Evolutionary conservation across 2,113 vertebrate species (phyloP), one percentile per base, ranked within the genome.

Genomic region (Gymnocephalus cernua): DNA sequence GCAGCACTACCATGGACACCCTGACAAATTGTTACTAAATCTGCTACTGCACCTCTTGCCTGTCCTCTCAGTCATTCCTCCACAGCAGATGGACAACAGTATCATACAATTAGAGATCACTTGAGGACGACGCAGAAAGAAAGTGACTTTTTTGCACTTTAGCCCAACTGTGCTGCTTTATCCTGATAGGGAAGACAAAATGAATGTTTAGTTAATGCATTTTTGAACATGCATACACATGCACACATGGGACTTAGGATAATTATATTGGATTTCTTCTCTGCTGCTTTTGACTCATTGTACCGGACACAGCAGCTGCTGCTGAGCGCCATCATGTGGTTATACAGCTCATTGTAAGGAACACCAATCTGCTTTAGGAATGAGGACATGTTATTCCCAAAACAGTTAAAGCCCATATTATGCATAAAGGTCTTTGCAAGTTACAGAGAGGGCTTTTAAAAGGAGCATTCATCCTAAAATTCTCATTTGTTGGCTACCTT

Each of bases 251-350:
- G 62, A 74, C 38, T 58, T 15, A 69, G 54, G 71, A 74, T 65
- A n/a, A 80, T n/a, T n/a, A 62, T 18, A 79, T 27, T 44, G 7
- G 64, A 13, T 45, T 59, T 25, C 50, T 23, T 1, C 35, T 66
- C 45, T 80, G 50, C 74, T 59, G 61, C 53, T 44, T 8, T 35
- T 50, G 1, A 45, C 32, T 83, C 57, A 50, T 75, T 32, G n/a
- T n/a, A 32, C n/a, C 38, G 27, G 77, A 68, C 47, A 50, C 59
- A 78, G 56, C 44, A 35, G 76, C 72, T 77, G 83, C 72, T 63
- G 67, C 21, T 7, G 65, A 47, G 56, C 50, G 63, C 87, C 91
- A 85, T 66, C 87, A 2, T 85, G 84, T 92, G 92, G 92, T 66
- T 1, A 6, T 1, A 23, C 4, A 0, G 38, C 1, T 2, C 15